Conservation (phyloP, 2,113 vertebrate species). For the Colinus virginianus region DNA sequence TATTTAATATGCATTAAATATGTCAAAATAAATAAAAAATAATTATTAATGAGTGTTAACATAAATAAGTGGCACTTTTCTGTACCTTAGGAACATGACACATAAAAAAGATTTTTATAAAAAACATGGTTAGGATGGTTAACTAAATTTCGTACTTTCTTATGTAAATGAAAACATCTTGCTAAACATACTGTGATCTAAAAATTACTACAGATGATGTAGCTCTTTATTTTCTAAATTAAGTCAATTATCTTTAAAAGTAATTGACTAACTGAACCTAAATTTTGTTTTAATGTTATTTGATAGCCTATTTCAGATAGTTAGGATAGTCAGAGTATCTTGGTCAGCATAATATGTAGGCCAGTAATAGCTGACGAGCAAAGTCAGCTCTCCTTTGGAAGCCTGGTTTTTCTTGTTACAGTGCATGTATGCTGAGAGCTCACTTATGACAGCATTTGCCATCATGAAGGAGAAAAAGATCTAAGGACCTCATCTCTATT, state of each 20-base stretch:
- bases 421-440: neutral
- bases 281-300: neutral
- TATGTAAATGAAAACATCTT: neutral
- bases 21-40: neutral
- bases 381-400: neutral
- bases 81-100: neutral
- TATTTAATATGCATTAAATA: neutral
- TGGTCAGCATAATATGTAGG: neutral
- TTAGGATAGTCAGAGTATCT: neutral
- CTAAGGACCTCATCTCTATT: neutral
- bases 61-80: neutral
- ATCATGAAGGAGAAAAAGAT: neutral
- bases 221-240: neutral
- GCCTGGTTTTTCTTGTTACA: rapidly evolving
- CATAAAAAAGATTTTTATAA: neutral
- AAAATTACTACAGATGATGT: neutral
- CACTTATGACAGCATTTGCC: neutral
- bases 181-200: neutral
- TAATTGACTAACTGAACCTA: neutral
- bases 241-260: neutral
- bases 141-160: neutral
- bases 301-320: neutral
- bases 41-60: neutral
- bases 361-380: neutral
- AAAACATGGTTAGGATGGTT: neutral